Evolutionary conservation across 2,113 vertebrate species (phyloP), one percentile per base, ranked within the genome.

Genomic region (Dunckerocampus dactyliophorus): DNA sequence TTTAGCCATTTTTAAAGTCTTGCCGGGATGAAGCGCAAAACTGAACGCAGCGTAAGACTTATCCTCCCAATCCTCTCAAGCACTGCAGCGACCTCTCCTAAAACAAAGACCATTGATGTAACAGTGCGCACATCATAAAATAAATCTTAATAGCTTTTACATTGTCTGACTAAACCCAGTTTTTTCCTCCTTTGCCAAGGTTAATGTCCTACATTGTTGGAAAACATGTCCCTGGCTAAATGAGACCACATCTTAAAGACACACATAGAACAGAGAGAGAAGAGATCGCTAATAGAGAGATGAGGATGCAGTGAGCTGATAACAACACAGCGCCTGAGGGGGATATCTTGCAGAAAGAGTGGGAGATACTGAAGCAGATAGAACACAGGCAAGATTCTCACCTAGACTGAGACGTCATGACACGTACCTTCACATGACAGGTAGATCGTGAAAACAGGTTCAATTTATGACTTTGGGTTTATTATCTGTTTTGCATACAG

Each of bases 261-360:
- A 11, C 51, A 12, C 17, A 34, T 47, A 58, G 17, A 57, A 39
- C 45, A 61, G n/a, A 53, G 43, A 34, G 15, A 22, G 48, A n/a
- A 24, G 46, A 47, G 55, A 67, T 67, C 17, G 62, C 75, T 72
- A 71, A 79, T 49, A 28, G 50, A 62, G 66, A 34, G 39, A 61
- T 59, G 62, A 59, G 51, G 65, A 54, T 0, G 34, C 50, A 61
- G 54, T 47, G 47, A 61, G 58, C 31, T 59, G 62, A 69, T 71
- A 52, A 19, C 42, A 52, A 19, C 42, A 64, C 45, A 55, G 45
- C 19, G 67, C 79, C 75, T 43, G 1, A 66, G 63, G 79, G 59
- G 47, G 68, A 51, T 53, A 0, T 71, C 63, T 68, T 76, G 45
- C 50, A 55, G 47, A 70, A 22, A 49, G 15, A 31, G 67, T 60